Conservation (phyloP, 1,140 invertebrate genomes). For the Cardiocondyla obscurior region DNA sequence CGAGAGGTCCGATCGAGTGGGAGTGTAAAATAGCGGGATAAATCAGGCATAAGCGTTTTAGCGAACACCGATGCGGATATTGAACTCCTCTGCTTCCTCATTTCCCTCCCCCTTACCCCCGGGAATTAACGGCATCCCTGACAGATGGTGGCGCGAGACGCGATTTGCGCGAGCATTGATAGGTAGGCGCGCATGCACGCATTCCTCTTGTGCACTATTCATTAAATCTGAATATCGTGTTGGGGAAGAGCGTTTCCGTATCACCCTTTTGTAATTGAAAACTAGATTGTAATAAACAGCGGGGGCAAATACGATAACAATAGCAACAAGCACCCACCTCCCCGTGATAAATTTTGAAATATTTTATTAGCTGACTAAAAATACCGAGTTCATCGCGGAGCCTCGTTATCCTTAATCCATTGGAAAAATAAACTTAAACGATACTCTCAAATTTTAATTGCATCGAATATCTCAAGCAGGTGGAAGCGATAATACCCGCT, state of each 20-base stretch:
- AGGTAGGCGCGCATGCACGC: not conserved
- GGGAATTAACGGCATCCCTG: slow-evolving; percentile 35
- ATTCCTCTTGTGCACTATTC: slow-evolving; percentile 20
- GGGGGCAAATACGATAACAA: not conserved
- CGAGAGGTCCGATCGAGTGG: slow-evolving; percentile 7
- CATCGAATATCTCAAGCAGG: not conserved
- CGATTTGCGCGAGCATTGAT: slow-evolving; percentile 25
- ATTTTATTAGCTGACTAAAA: not conserved
- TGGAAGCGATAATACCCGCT: not conserved
- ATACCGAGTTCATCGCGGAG: not conserved
- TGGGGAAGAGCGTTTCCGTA: not conserved
- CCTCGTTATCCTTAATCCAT: not conserved
- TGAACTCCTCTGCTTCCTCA: slow-evolving; percentile 4
- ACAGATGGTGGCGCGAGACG: slow-evolving; percentile 31
- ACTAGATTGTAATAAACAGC: not conserved
- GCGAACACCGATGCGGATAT: slow-evolving; percentile 23
- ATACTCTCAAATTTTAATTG: not conserved
- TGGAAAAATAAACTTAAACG: not conserved
- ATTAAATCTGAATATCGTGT: slow-evolving; percentile 14
- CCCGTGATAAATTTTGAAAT: not conserved
- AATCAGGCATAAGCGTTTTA: slow-evolving; percentile 31
- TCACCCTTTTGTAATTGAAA: slow-evolving; percentile 19
- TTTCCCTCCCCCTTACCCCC: not conserved
- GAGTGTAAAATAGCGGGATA: slow-evolving; percentile 34
- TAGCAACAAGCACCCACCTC: too few relatives aligned